Percentiles rank a stretch among this genome's conserved stretches.
Conservation (phyloP, 1,140 invertebrate species). For the Eufriesea mexicana region DNA sequence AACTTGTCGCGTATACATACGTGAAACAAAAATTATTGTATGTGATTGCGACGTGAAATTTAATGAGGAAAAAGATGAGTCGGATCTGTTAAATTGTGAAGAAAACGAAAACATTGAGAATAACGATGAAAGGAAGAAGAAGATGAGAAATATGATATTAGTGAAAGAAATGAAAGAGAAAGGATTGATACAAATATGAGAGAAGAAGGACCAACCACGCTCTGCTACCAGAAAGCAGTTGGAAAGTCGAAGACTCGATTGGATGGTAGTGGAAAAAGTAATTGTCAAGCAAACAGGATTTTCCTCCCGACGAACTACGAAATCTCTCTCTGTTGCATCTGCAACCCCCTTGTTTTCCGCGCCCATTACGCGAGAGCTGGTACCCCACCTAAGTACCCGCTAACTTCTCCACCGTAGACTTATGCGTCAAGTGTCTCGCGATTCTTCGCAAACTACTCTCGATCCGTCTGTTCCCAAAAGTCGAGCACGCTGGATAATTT, state of each 20-base stretch:
- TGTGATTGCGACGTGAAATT: conserved; percentile 36
- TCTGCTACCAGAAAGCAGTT: too few relatives aligned
- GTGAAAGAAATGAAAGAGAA: too few relatives aligned
- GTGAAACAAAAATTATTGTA: not conserved
- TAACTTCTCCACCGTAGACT: conserved; percentile 63
- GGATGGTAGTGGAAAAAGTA: conserved; percentile 21
- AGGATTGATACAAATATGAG: not conserved
- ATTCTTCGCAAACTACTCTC: conserved; percentile 37
- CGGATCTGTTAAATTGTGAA: not conserved
- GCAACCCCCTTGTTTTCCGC: conserved; percentile 24
- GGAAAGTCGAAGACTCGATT: conserved; percentile 29
- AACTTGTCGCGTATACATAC: not conserved
- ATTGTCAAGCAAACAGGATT: conserved; percentile 49
- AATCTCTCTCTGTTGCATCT: not conserved
- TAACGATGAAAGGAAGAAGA: not conserved
- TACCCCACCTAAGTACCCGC: conserved; percentile 39
- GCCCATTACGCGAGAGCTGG: conserved; percentile 47
- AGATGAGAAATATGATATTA: not conserved
- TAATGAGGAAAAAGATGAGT: not conserved
- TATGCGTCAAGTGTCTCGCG: conserved; percentile 34
- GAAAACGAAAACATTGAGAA: not conserved
- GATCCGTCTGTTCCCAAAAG: not conserved
- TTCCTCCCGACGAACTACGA: not conserved
- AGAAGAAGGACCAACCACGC: too few relatives aligned
- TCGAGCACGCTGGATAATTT: not conserved